These are phyloP conservation scores for Sebastes oblongus DNA, from an alignment of 2,797 vertebrate genomes.

Conservation along the genomic window DNA sequence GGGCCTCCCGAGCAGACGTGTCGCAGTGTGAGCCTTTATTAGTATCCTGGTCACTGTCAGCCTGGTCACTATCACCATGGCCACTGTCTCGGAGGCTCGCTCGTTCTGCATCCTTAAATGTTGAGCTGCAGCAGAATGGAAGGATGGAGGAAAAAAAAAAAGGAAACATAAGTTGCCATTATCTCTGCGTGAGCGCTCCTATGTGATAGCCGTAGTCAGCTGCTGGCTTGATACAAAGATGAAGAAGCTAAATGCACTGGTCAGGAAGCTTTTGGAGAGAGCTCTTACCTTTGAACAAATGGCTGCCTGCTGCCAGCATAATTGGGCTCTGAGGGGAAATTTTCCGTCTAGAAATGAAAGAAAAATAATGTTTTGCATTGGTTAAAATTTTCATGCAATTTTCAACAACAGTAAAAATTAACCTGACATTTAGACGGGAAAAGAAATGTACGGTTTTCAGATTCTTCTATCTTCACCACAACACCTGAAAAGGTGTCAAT, in stretches of 20 bases:
- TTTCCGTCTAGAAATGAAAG: slow-evolving; percentile 98
- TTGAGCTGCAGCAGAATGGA: slow-evolving; percentile 91
- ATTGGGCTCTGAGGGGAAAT: slow-evolving; percentile 99
- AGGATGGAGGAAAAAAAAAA: slow-evolving; percentile 5
- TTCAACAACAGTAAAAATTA: slow-evolving; percentile 10
- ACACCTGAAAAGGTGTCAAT: slow-evolving; percentile 36
- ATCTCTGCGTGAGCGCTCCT: slow-evolving; percentile 43
- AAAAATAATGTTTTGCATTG: slow-evolving; percentile 70
- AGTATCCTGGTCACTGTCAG: slow-evolving; percentile 99
- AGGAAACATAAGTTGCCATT: slow-evolving; percentile 56
- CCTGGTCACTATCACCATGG: slow-evolving; percentile 99
- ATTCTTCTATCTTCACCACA: slow-evolving; percentile 4
- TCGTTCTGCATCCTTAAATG: slow-evolving; percentile 99
- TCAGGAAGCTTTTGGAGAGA: slow-evolving; percentile 86
- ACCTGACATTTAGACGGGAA: slow-evolving; percentile 18
- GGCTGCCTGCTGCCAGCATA: slow-evolving; percentile 99
- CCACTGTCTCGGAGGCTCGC: slow-evolving; percentile 99
- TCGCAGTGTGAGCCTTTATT: slow-evolving; percentile 99
- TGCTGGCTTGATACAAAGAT: slow-evolving; percentile 59
- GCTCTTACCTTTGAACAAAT: slow-evolving; percentile 99
- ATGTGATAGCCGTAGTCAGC: slow-evolving; percentile 58
- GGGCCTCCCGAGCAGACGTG: slow-evolving; percentile 99
- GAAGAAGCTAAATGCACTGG: slow-evolving; percentile 77
- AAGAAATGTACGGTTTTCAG: slow-evolving; percentile 11
- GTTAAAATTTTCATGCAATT: slow-evolving; percentile 20